Conservation (phyloP, 2,888 invertebrate species). For the Apotomis capreana region DNA sequence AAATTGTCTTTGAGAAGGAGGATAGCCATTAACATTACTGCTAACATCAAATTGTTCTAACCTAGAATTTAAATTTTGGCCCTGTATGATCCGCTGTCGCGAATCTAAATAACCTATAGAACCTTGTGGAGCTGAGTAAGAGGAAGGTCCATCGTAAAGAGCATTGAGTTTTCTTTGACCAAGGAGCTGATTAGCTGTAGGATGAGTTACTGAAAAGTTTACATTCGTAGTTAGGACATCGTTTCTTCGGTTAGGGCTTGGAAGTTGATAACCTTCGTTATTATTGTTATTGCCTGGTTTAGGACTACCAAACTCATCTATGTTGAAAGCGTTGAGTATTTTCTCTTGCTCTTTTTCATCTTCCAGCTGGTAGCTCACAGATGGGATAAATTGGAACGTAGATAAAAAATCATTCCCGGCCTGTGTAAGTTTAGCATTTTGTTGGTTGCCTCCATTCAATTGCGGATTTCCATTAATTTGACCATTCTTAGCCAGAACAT, state of each 20-base stretch:
- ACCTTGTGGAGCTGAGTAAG: conserved; percentile 73
- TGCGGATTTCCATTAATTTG: conserved; percentile 46
- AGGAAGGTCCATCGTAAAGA: conserved; percentile 73
- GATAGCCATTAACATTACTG: conserved; percentile 60
- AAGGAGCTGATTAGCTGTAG: conserved; percentile 53
- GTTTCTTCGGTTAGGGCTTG: conserved; percentile 50
- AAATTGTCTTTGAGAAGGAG: conserved; percentile 59
- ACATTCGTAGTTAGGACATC: conserved; percentile 58
- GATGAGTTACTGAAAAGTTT: conserved; percentile 63
- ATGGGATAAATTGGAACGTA: conserved; percentile 69
- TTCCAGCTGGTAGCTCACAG: conserved; percentile 68
- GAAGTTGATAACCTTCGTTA: conserved; percentile 44
- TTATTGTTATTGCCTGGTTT: conserved; percentile 48
- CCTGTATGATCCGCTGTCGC: conserved; percentile 50
- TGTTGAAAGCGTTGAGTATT: conserved; percentile 64
- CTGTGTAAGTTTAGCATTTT: conserved; percentile 51
- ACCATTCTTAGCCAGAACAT: conserved; percentile 48
- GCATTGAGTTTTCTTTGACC: conserved; percentile 53
- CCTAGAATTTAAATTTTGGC: conserved; percentile 59
- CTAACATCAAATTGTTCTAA: conserved; percentile 67
- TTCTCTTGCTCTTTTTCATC: conserved; percentile 69
- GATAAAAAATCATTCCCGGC: conserved; percentile 52
- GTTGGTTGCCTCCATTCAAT: conserved; percentile 43
- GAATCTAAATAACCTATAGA: conserved; percentile 67
- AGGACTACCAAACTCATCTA: conserved; percentile 65